These are phyloP conservation scores for Okamejei kenojei DNA, from an alignment of 2,797 vertebrate genomes.

Conservation along the genomic window DNA sequence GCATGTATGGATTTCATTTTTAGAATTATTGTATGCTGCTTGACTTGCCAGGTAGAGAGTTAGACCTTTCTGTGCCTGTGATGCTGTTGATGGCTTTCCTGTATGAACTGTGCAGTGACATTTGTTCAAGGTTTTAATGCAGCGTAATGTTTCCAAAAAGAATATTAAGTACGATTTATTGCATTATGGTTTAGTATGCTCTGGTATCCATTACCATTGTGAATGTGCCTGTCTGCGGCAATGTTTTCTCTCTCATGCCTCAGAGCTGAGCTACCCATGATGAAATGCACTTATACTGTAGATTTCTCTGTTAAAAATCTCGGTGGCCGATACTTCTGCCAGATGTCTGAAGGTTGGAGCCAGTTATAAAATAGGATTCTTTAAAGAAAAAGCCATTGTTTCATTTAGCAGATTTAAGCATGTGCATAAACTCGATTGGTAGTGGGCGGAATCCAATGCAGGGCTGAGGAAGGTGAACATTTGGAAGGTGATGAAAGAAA, in stretches of 20 bases:
- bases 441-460: no score
- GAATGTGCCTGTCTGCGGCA: neutral
- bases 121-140: conserved; percentile 14
- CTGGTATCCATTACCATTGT: neutral
- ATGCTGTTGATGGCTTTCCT: conserved; percentile 15
- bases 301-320: neutral
- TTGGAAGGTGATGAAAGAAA: no score
- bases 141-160: neutral
- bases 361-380: neutral
- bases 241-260: neutral
- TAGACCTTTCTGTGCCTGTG: neutral
- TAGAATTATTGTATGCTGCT: neutral
- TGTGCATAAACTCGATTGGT: neutral
- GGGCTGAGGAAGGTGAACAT: no score
- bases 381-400: neutral
- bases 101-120: conserved; percentile 27
- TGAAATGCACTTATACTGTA: neutral
- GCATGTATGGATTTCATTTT: neutral
- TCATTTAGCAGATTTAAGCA: neutral
- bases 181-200: neutral
- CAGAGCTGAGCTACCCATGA: neutral
- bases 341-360: neutral
- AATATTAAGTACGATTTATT: neutral
- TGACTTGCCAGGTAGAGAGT: neutral
- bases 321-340: neutral